Evolutionary conservation across 2,888 invertebrate genomes (phyloP).

Genomic region (Onchidella celtica): DNA sequence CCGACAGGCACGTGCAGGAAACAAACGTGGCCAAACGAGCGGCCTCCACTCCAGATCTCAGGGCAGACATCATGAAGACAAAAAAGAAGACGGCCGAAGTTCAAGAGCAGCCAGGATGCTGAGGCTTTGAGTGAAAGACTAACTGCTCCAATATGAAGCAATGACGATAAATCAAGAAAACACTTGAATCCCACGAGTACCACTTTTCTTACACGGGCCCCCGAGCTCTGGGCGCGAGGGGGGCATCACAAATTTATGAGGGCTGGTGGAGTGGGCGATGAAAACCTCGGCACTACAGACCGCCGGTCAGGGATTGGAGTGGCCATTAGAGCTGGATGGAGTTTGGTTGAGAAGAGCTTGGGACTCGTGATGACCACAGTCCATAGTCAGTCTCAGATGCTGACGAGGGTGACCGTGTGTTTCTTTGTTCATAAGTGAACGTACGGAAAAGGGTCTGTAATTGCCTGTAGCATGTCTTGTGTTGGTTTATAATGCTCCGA

Average conservation of each 20-base stretch:
- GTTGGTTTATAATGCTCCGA: too few species aligned
- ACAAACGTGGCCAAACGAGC: too few species aligned
- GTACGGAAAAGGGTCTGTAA: too few species aligned
- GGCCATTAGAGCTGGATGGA: neutral
- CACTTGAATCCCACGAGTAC: neutral
- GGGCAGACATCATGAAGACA: too few species aligned
- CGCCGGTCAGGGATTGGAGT: neutral
- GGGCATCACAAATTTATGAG: slow-evolving; percentile 33
- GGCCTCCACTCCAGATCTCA: too few species aligned
- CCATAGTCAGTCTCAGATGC: neutral
- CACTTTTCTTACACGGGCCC: neutral
- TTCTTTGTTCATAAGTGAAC: neutral
- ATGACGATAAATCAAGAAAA: slow-evolving; percentile 29
- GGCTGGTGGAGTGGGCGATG: slow-evolving; percentile 13
- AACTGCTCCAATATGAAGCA: neutral
- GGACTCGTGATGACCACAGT: neutral
- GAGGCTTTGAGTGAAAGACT: neutral
- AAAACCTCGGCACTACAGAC: neutral
- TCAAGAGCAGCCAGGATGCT: too few species aligned
- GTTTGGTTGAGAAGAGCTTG: too few species aligned
- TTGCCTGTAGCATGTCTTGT: too few species aligned
- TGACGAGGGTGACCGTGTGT: neutral
- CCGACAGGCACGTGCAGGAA: too few species aligned
- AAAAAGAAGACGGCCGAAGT: too few species aligned
- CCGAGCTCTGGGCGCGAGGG: neutral